Evolutionary conservation across 2,888 invertebrate genomes (phyloP).

Genomic region (Spodoptera exigua): DNA sequence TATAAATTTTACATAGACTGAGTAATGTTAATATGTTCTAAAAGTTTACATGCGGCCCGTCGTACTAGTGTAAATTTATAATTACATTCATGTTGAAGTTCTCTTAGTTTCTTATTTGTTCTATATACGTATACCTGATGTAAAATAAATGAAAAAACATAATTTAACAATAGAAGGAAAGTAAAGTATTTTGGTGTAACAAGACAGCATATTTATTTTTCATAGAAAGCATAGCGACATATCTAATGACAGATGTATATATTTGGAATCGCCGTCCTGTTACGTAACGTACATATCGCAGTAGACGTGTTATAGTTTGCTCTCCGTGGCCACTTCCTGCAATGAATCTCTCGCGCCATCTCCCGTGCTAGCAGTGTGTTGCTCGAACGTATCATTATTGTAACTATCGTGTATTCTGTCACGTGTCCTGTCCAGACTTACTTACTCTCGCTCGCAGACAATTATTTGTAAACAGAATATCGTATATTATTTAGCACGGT

Average conservation of each 20-base stretch:
- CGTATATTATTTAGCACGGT: conserved; percentile 46
- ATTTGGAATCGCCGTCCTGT: conserved; percentile 79
- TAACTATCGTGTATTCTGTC: conserved; percentile 21
- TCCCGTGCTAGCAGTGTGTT: conserved; percentile 26
- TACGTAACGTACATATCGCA: conserved; percentile 83
- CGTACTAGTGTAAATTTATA: conserved; percentile 55
- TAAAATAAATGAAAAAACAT: conserved; percentile 38
- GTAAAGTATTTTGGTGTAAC: conserved; percentile 55
- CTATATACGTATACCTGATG: conserved; percentile 39
- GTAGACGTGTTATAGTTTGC: conserved; percentile 62
- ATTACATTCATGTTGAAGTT: conserved; percentile 47
- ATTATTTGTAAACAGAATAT: conserved; percentile 38
- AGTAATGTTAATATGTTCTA: conserved; percentile 80
- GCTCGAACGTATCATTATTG: conserved; percentile 35
- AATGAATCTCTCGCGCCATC: conserved; percentile 59
- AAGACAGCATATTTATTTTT: conserved; percentile 60
- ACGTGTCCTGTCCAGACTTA: conserved; percentile 38
- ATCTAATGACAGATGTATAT: conserved; percentile 64
- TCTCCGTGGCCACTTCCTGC: conserved; percentile 51
- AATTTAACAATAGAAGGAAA: conserved; percentile 41
- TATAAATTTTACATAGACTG: conserved; percentile 79
- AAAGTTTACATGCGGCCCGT: conserved; percentile 65
- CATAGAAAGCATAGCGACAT: conserved; percentile 62
- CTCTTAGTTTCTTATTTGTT: conserved; percentile 42
- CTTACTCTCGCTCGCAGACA: conserved; percentile 48